Percentiles rank a stretch among this genome's conserved stretches.
These are phyloP conservation scores for Drosophila murphyi DNA, from an alignment of 1,140 invertebrate species.

Conservation along the genomic window DNA sequence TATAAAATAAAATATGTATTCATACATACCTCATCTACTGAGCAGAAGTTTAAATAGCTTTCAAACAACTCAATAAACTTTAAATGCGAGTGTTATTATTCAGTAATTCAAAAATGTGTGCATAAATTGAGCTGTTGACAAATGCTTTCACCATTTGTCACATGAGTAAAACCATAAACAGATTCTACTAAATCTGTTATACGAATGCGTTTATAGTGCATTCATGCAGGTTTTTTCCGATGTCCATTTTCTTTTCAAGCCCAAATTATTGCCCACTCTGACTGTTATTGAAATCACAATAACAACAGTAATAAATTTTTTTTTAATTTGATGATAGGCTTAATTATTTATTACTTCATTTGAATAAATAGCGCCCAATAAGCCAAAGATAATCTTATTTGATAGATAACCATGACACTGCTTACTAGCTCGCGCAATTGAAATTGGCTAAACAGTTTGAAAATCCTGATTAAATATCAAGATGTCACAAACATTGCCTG, in stretches of 20 bases:
- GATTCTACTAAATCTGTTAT: neutral
- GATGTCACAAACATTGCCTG: slow-evolving; percentile 6
- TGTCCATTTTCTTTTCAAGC: too few species aligned
- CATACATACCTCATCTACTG: neutral
- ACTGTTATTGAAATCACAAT: neutral
- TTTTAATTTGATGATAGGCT: too few species aligned
- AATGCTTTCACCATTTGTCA: slow-evolving; percentile 1
- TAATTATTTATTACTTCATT: neutral
- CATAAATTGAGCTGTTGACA: neutral
- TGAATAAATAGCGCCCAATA: too few species aligned
- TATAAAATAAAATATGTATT: slow-evolving; percentile 7
- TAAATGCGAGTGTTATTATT: slow-evolving; percentile 4
- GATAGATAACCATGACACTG: neutral
- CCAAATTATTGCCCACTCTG: neutral
- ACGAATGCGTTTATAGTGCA: neutral
- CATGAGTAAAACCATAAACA: neutral
- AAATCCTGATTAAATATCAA: slow-evolving; percentile 4
- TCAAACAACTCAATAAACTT: neutral
- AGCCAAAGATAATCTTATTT: neutral
- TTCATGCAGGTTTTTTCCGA: neutral
- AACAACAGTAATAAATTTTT: neutral
- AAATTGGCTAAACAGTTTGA: neutral
- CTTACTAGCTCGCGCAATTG: neutral
- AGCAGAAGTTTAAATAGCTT: neutral
- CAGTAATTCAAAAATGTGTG: neutral